A percentile compares a stretch with the other conserved stretches of the same genome.
Conservation (phyloP, 2,888 invertebrate genomes). For the Temnothorax rugatulus region DNA sequence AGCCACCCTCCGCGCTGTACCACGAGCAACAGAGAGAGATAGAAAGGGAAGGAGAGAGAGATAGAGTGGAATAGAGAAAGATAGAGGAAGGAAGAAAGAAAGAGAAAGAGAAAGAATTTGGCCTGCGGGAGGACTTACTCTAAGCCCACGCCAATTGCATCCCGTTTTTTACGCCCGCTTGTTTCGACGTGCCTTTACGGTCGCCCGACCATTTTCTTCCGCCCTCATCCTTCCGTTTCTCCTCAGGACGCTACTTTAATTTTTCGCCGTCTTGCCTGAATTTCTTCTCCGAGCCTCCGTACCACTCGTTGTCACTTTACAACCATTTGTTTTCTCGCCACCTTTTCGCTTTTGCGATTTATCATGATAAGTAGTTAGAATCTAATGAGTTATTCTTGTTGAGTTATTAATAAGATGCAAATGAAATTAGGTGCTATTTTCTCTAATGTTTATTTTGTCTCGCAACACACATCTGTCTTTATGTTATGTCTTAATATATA, state of each 20-base stretch:
- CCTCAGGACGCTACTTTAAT: constrained; percentile 66
- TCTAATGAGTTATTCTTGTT: constrained; percentile 30
- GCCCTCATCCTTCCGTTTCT: constrained; percentile 49
- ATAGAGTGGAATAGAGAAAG: constrained; percentile 13
- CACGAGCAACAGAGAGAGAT: constrained; percentile 36
- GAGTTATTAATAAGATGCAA: constrained; percentile 3
- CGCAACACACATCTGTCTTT: too few relatives aligned
- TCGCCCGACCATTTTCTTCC: constrained; percentile 66
- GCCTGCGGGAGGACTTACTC: constrained; percentile 77
- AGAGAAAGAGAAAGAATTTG: constrained; percentile 60
- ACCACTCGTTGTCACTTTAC: constrained; percentile 38
- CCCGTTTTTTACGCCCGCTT: constrained; percentile 80
- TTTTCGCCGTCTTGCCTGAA: constrained; percentile 66
- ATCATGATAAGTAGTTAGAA: constrained; percentile 1
- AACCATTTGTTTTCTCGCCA: constrained; percentile 40
- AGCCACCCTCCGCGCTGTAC: constrained; percentile 53
- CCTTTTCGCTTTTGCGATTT: constrained; percentile 36
- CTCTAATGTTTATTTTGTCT: too few relatives aligned
- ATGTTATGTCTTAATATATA: background rate
- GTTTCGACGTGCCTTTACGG: constrained; percentile 77
- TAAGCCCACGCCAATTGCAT: constrained; percentile 82
- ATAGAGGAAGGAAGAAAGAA: background rate
- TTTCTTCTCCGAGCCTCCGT: constrained; percentile 62
- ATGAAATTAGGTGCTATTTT: constrained; percentile 28
- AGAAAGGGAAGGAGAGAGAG: background rate